These are phyloP conservation scores for Hofmannophila pseudospretella DNA, from an alignment of 2,888 invertebrate species.

Conservation along the genomic window DNA sequence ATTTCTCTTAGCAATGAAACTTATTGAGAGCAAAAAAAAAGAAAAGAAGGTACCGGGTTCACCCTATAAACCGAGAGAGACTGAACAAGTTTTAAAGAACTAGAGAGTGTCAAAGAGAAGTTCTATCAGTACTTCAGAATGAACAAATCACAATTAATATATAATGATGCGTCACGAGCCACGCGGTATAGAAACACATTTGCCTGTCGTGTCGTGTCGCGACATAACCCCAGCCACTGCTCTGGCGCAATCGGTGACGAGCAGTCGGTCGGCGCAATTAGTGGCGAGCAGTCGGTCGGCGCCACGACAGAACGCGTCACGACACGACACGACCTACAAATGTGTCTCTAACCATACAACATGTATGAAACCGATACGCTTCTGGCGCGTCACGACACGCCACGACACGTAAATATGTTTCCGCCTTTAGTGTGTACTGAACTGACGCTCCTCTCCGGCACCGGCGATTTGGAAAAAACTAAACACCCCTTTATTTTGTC, in stretches of 20 bases:
- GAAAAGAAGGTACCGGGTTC: too few relatives aligned
- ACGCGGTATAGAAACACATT: slow-evolving; percentile 10
- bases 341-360: background rate
- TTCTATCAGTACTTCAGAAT: background rate
- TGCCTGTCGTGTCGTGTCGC: slow-evolving; percentile 8
- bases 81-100: too few relatives aligned
- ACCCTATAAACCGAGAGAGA: too few relatives aligned
- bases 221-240: slow-evolving; percentile 6
- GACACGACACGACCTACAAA: slow-evolving; percentile 6
- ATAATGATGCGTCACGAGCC: slow-evolving; percentile 5
- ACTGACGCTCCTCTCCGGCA: too few relatives aligned
- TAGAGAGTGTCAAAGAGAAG: background rate
- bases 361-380: background rate
- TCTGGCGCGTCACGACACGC: background rate
- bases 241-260: slow-evolving; percentile 7
- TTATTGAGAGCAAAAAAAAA: too few relatives aligned
- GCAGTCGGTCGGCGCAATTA: too few relatives aligned
- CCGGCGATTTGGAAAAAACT: too few relatives aligned
- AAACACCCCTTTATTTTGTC: too few relatives aligned
- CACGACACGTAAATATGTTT: too few relatives aligned
- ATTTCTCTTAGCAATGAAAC: too few relatives aligned
- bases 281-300: slow-evolving; percentile 11
- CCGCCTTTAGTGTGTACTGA: too few relatives aligned
- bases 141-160: background rate
- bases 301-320: slow-evolving; percentile 8